Conservation (phyloP, 2,888 invertebrate genomes). For the Apodemia hepburni region DNA sequence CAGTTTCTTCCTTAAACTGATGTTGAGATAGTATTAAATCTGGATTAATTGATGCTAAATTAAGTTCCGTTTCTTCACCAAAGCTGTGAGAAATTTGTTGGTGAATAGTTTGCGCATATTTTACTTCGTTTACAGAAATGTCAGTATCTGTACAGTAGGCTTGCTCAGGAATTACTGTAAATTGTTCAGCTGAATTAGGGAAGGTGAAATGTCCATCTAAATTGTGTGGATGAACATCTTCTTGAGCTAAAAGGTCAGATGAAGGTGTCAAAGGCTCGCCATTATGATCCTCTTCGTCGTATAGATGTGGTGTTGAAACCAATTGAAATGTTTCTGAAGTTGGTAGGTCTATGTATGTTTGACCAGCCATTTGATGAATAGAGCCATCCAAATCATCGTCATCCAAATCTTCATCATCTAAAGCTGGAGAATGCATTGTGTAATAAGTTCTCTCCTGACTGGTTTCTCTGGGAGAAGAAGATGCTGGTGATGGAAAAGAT, state of each 20-base stretch:
- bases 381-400: conserved; percentile 69
- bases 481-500: conserved; percentile 74
- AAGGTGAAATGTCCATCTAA: conserved; percentile 75
- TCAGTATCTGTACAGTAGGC: conserved; percentile 63
- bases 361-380: conserved; percentile 65
- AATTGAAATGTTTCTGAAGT: conserved; percentile 83
- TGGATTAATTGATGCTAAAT: conserved; percentile 52
- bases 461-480: conserved; percentile 72
- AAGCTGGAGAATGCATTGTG: conserved; percentile 63
- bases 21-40: conserved; percentile 52
- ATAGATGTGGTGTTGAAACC: conserved; percentile 76
- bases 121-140: conserved; percentile 61
- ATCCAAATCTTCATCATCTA: conserved; percentile 68
- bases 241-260: conserved; percentile 68
- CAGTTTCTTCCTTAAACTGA: conserved; percentile 58
- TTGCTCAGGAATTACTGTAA: conserved; percentile 74
- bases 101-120: conserved; percentile 67
- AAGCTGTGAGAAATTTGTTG: conserved; percentile 52
- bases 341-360: conserved; percentile 81
- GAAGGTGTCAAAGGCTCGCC: conserved; percentile 76
- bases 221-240: conserved; percentile 71
- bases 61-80: conserved; percentile 43
- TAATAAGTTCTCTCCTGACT: conserved; percentile 75
- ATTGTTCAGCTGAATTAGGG: conserved; percentile 70
- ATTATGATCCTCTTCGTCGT: conserved; percentile 82